These are phyloP conservation scores for Brachypalpus laphriformis DNA, from an alignment of 2,888 invertebrate species.

Conservation along the genomic window DNA sequence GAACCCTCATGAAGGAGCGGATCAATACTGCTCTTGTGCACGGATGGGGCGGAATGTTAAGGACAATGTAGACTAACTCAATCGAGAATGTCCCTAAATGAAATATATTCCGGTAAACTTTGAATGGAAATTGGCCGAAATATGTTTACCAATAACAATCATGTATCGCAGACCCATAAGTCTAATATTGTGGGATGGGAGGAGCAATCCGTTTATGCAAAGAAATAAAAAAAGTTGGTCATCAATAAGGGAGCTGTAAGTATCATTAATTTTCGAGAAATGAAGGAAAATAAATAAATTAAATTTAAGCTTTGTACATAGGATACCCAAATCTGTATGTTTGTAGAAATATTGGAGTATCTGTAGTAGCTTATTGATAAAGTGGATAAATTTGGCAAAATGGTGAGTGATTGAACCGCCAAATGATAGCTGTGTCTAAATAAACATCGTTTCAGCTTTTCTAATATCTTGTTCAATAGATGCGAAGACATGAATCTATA, in stretches of 20 bases:
- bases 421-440: too few relatives aligned
- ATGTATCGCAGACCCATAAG: slow-evolving; percentile 10
- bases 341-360: too few relatives aligned
- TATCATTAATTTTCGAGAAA: slow-evolving; percentile 4
- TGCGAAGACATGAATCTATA: too few relatives aligned
- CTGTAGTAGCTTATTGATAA: too few relatives aligned
- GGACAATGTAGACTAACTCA: slow-evolving; percentile 51
- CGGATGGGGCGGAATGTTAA: background rate
- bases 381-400: too few relatives aligned
- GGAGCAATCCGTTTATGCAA: slow-evolving; percentile 30
- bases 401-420: too few relatives aligned
- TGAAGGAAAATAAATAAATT: background rate
- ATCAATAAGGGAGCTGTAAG: background rate
- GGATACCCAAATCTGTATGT: too few relatives aligned
- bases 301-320: background rate
- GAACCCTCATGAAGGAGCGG: slow-evolving; percentile 50
- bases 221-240: background rate
- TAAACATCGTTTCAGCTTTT: too few relatives aligned
- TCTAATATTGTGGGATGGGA: slow-evolving; percentile 1
- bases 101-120: slow-evolving; percentile 47
- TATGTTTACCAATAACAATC: slow-evolving; percentile 50
- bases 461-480: too few relatives aligned
- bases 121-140: slow-evolving; percentile 45
- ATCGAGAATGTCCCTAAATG: slow-evolving; percentile 36
- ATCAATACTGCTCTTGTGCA: slow-evolving; percentile 51